Base-by-base conservation (phyloP, 2,797 vertebrate genomes). In the Uromys caudimaculatus region DNA sequence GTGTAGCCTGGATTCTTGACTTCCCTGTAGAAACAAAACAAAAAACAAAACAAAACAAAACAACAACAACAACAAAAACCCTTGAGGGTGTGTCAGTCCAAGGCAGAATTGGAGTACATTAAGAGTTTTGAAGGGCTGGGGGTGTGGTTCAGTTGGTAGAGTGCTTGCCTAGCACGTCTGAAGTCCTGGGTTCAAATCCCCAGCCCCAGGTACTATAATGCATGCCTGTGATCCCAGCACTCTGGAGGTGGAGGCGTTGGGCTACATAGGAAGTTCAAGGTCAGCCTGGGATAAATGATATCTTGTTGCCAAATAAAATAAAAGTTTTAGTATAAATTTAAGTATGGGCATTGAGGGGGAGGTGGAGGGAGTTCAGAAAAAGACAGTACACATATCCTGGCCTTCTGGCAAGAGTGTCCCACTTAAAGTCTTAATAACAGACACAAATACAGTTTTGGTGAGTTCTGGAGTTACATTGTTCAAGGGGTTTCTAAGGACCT, bases 131-230 rank as follows among this genome's bases (percentile, higher is more conserved):
- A 62, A 50, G 73, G 54, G 13, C 73, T 78, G 58, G 56, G 41
- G 58, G 58, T 62, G 56, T 64, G 32, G 23, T 21, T 89, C 73
- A 89, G 87, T 89, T 58, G 87, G 41, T 89, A 77, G 86, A 89
- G 87, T 62, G 41, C 73, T 78, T 89, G 73, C 88, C 41, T 38
- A 50, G 56, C 56, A 77, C 4, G 21, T 23, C 11, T 0, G 13
- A 29, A 77, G 23, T 32, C 87, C 54, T n/a, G 32, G 73, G 54
- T n/a, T 77, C 44, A 1, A 1, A 50, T n/a, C 73, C 32, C 71
- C 23, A 50, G 73, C 13, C n/a, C 19, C 29, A 24, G 32, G 23
- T 11, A 3, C 41, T 58, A 77, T 24, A 32, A 14, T 4, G 2
- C 71, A 62, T 27, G 41, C 73, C 32, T 76, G 38, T 35, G 35